These are phyloP conservation scores for Lampris megalopsis DNA, from an alignment of 2,113 vertebrate genomes.

Conservation along the genomic window DNA sequence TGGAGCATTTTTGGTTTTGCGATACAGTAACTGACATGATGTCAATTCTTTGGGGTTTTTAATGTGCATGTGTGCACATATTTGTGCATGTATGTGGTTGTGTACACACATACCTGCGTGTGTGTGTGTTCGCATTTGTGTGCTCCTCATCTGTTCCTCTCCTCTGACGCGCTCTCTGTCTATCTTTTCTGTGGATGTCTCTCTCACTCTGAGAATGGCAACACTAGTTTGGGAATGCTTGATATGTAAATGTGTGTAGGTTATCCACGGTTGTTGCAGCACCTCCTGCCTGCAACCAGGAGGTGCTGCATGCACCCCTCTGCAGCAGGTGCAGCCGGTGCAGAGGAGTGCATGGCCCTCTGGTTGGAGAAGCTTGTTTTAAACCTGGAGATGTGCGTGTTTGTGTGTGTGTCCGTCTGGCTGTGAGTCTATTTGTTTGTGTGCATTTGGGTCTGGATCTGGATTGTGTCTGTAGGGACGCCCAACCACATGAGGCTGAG, in stretches of 20 bases:
- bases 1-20: constrained; percentile 30
- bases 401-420: neutral
- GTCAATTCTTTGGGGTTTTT: constrained; percentile 33
- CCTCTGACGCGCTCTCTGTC: constrained; percentile 6
- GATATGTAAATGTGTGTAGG: constrained; percentile 48
- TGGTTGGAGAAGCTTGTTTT: constrained; percentile 20
- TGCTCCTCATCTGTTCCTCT: constrained; percentile 8
- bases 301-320: constrained; percentile 19
- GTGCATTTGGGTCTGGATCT: neutral
- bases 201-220: constrained; percentile 32
- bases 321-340: constrained; percentile 12
- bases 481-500: too few relatives aligned
- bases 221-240: constrained; percentile 39
- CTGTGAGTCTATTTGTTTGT: neutral
- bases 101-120: neutral
- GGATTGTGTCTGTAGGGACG: too few relatives aligned
- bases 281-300: constrained; percentile 41
- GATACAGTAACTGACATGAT: constrained; percentile 32
- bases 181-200: constrained; percentile 1
- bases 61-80: constrained; percentile 9
- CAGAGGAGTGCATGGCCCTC: constrained; percentile 31
- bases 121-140: constrained; percentile 6
- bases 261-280: constrained; percentile 41
- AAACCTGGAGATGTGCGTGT: constrained; percentile 2
- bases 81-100: neutral